phyloP scores from a whole-genome alignment of 2,888 invertebrate genomes.

The Blomia tropicalis region DNA sequence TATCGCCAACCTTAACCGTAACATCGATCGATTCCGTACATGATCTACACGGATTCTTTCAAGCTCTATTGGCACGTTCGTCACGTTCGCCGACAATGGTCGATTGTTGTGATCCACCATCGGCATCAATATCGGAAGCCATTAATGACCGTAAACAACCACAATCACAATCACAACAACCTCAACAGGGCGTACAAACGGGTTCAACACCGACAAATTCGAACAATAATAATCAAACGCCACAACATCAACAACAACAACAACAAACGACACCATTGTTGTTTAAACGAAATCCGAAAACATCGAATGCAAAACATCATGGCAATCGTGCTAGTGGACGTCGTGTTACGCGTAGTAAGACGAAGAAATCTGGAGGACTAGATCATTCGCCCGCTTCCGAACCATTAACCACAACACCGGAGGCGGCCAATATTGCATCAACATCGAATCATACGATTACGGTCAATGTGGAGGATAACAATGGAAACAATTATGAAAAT shows the following conservation, averaged over 20 bases:
- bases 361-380: no score
- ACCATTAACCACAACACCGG: neutral
- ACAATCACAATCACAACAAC: neutral
- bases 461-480: neutral
- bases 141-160: neutral
- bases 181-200: neutral
- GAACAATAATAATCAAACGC: neutral
- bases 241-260: no score
- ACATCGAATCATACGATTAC: neutral
- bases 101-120: neutral
- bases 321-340: neutral
- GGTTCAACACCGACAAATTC: neutral
- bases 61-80: conserved; percentile 32
- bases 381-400: neutral
- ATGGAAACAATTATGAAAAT: neutral
- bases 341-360: neutral
- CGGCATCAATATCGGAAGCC: no score
- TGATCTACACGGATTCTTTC: conserved; percentile 64
- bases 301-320: no score
- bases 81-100: neutral
- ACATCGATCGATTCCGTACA: conserved; percentile 50
- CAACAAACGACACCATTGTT: neutral
- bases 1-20: conserved; percentile 33
- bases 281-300: neutral
- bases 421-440: neutral